These are phyloP conservation scores for Dendroctonus ponderosae DNA, from an alignment of 1,140 invertebrate genomes.

Conservation along the genomic window DNA sequence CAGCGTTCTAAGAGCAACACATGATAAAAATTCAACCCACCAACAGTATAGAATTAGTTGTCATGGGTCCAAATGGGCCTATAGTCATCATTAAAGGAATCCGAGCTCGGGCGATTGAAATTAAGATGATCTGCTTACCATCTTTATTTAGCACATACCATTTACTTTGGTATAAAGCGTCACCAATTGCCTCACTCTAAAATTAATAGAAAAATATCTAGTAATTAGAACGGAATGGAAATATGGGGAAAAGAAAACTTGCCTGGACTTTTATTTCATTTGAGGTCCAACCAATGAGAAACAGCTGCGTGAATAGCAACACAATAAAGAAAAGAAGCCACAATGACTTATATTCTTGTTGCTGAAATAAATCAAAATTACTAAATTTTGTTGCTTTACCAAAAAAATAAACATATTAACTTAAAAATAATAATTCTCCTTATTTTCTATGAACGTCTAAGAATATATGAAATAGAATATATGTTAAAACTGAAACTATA, in stretches of 20 bases:
- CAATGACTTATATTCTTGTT: no score
- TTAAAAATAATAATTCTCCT: no score
- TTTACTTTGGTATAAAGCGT: slow-evolving; percentile 15
- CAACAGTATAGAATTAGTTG: slow-evolving; percentile 4
- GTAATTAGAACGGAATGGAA: no score
- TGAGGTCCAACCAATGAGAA: slow-evolving; percentile 10
- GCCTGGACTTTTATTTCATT: slow-evolving; percentile 21
- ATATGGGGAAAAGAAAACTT: not conserved
- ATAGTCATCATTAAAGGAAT: slow-evolving; percentile 15
- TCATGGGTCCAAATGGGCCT: slow-evolving; percentile 23
- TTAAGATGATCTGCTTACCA: not conserved
- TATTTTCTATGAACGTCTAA: no score
- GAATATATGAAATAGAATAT: no score
- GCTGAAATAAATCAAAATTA: no score
- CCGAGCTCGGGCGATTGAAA: slow-evolving; percentile 1
- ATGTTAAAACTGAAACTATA: no score
- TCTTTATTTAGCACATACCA: slow-evolving; percentile 17
- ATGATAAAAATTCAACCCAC: not conserved
- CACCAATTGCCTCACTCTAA: slow-evolving; percentile 12
- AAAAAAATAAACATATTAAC: not conserved
- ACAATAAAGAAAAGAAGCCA: slow-evolving; percentile 7
- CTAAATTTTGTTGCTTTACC: no score
- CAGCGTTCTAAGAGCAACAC: no score
- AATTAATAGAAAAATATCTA: not conserved
- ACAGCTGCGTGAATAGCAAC: slow-evolving; percentile 7